Evolutionary conservation across 1,140 invertebrate genomes (phyloP).

Genomic region (Aricia agestis): DNA sequence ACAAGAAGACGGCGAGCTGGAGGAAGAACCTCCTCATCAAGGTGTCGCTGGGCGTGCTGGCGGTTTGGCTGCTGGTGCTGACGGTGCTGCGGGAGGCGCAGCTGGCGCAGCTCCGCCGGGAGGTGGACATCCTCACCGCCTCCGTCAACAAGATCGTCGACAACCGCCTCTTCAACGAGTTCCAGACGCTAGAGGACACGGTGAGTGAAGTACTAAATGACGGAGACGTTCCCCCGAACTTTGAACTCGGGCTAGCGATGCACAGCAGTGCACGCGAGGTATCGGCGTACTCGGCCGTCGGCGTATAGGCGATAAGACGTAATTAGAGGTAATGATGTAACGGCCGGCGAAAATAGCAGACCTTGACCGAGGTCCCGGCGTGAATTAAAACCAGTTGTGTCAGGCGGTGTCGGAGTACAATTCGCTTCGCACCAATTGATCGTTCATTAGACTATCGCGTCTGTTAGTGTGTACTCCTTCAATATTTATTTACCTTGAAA

Average conservation of each 20-base stretch:
- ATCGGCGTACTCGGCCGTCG: too few relatives aligned
- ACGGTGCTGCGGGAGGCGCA: conserved; percentile 55
- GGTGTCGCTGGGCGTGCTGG: conserved; percentile 36
- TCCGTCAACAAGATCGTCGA: conserved; percentile 53
- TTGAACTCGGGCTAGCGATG: background rate
- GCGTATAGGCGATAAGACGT: background rate
- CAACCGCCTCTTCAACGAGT: conserved; percentile 57
- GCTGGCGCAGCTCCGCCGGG: conserved; percentile 42
- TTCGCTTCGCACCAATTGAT: background rate
- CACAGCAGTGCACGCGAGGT: background rate
- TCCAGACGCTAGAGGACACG: conserved; percentile 60
- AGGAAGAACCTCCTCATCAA: conserved; percentile 42
- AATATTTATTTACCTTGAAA: conserved; percentile 4
- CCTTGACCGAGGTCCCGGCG: background rate
- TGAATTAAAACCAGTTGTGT: background rate
- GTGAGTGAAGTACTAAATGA: conserved; percentile 39
- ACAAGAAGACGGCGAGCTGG: conserved; percentile 40
- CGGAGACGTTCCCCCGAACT: background rate
- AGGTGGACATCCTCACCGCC: conserved; percentile 56
- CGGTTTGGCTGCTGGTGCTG: conserved; percentile 47
- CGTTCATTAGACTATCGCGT: too few relatives aligned
- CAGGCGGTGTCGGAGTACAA: background rate
- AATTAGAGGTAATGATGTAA: background rate
- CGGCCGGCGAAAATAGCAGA: background rate
- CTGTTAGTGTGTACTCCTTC: background rate